Evolutionary conservation across 2,888 invertebrate genomes (phyloP).

Genomic region (Dilophus febrilis): DNA sequence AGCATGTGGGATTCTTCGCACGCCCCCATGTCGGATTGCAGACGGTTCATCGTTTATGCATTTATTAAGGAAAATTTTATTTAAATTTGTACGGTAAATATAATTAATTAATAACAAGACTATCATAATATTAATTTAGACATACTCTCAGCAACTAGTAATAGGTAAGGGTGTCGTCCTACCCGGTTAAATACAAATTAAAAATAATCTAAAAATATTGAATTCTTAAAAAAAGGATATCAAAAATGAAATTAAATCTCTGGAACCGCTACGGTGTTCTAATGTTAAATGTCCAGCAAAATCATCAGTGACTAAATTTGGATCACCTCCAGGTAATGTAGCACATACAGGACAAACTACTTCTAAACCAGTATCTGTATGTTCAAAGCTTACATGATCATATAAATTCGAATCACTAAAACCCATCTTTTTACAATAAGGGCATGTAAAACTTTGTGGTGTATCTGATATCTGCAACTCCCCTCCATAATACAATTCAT

Average conservation of each 20-base stretch:
- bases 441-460: constrained; percentile 93
- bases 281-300: constrained; percentile 89
- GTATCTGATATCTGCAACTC: constrained; percentile 82
- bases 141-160: too few relatives aligned
- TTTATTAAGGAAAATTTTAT: constrained; percentile 8
- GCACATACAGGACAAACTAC: constrained; percentile 98
- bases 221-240: constrained; percentile 43
- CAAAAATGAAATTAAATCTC: constrained; percentile 84
- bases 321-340: constrained; percentile 89
- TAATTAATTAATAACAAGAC: too few relatives aligned
- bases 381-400: constrained; percentile 81
- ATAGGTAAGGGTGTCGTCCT: too few relatives aligned
- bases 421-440: constrained; percentile 93
- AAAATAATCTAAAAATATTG: too few relatives aligned
- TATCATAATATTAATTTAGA: too few relatives aligned
- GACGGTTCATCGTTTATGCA: constrained; percentile 68
- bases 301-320: constrained; percentile 95
- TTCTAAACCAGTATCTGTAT: constrained; percentile 80
- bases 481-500: constrained; percentile 91
- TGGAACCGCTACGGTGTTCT: constrained; percentile 77
- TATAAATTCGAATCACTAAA: constrained; percentile 83
- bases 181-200: too few relatives aligned
- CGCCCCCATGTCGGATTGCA: constrained; percentile 54
- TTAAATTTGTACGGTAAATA: too few relatives aligned
- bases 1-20: constrained; percentile 65